Base-by-base conservation (phyloP, 2,113 vertebrate genomes). In the Neolamprologus hecqui region DNA sequence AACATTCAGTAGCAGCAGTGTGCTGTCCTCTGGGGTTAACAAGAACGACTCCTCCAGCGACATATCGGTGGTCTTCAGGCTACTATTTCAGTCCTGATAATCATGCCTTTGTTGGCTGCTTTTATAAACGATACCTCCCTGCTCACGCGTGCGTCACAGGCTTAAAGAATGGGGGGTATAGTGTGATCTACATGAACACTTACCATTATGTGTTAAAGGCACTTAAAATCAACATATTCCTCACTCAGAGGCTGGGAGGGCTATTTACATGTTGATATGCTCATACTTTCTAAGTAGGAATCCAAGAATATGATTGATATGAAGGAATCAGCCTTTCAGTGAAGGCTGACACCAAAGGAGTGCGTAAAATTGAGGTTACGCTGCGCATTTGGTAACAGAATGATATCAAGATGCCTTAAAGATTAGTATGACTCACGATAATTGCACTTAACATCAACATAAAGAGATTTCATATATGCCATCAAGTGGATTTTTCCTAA, bases 41-140 rank as follows among this genome's bases (percentile, higher is more conserved):
- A 26, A 8, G n/a, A 82, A 26, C 3, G 77, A 17, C 4, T 89
- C 91, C 47, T 95, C 86, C 79, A 89, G 60, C 84, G 94, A 93
- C 94, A 95, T 93, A 1, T n/a, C 42, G 82, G 82, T 14, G 37
- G 17, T 55, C 6, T 37, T 4, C 54, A 40, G 85, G 65, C n/a
- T 26, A 42, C 4, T 42, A 47, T 37, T 47, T 75, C 21, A 75
- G 7, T 23, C 40, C 51, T 7, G 13, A 15, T 49, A 77, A 31
- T 51, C 26, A 77, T 37, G 89, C 45, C n/a, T 49, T 73, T 89
- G 42, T 42, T 55, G 63, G 5, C 49, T 49, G 60, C 23, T 45
- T 89, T 88, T 89, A 87, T 92, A 88, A 86, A 86, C 47, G 21
- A n/a, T 14, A 47, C 63, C 65, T 70, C 40, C 60, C 60, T 47